Base-by-base conservation (phyloP, 1,140 invertebrate genomes). In the Trichogramma pretiosum region DNA sequence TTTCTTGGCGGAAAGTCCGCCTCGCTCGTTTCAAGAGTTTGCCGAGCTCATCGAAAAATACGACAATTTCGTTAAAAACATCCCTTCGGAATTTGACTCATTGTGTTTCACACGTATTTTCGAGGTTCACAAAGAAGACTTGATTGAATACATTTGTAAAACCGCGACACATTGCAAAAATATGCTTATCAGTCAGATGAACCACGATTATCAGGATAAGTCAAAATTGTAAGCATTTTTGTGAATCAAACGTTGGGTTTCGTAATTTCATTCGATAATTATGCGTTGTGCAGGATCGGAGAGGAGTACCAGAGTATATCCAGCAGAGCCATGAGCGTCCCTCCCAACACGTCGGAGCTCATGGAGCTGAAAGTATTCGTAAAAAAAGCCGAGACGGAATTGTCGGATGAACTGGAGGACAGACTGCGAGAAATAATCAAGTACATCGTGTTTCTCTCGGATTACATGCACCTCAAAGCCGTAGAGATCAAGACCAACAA, bases 401-500 rank as follows among this genome's bases (percentile, higher is more conserved):
- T 82, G 3, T 66, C 89, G 2, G 72, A 75, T 1, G 75, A 84
- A 43, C 80, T 95, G 78, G 85, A 93, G 65, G 76, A 82, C 41
- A 75, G 80, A 21, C 70, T 95, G 1, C 75, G 74, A 41, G 74
- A 81, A 53, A 79, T 86, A 2, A 63, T 83, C 63, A 67, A 72
- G 51, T 80, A 83, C 46, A 80, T 89, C 14, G 63, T 83, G 49
- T 89, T 90, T 64, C 65, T 91, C 3, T 82, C 86, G 4, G 88
- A 94, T 65, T 85, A 88, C 61, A 81, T 81, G 0, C 66, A 76
- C 0, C 80, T 93, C 44, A 83, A 84, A 0, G 82, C 87, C 0
- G 72, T 87, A 8, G 87, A 95, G 68, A 83, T 93, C 50, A 89
- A 90, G 62, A 81, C 83, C 10, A 93, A 93, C 61, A 87, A 85